Base-by-base conservation (phyloP, 2,113 vertebrate species). In the Erythrocebus patas region DNA sequence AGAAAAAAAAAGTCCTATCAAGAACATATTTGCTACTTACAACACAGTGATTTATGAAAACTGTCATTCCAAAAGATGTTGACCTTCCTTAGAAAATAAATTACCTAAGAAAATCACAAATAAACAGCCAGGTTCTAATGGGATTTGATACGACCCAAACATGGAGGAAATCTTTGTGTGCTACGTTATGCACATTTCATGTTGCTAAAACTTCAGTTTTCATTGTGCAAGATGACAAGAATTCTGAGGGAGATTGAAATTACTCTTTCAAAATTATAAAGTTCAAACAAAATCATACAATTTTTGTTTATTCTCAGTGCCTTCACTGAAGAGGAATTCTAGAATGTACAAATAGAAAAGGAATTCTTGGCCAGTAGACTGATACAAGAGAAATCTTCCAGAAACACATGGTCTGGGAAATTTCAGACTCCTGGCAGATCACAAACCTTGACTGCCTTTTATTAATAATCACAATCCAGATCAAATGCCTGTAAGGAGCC, bases 301-400 rank as follows among this genome's bases (percentile, higher is more conserved):
- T 86, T 48, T 82, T 78, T 85, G 40, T 84, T 92, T 81, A 73
- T 89, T 76, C 70, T 86, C 17, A 35, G 35, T 59, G 43, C 79
- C 64, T 97, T 98, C 68, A 30, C 52, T 18, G 10, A 93, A 91
- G 55, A 86, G 16, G 78, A 90, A 96, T 97, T 95, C 82, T 87
- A 87, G 64, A 97, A 97, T 32, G 57, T 93, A 83, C 96, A 98
- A 96, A 97, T 90, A 93, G 80, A 96, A 79, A 98, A 98, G 86
- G 96, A 98, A 92, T 94, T 94, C 83, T 96, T 98, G 85, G 98
- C 96, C 9, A 81, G 95, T 1, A 72, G 95, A 50, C 66, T 79
- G 94, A 97, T 89, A 27, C 61, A 96, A 90, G 91, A 97, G 94
- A 96, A 87, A 91, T 97, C 98, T 95, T 93, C 95, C 86, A 98